A percentile compares a stretch with the other conserved stretches of the same genome.
These are phyloP conservation scores for Drosophila tropicalis DNA, from an alignment of 1,140 invertebrate species.

Conservation along the genomic window DNA sequence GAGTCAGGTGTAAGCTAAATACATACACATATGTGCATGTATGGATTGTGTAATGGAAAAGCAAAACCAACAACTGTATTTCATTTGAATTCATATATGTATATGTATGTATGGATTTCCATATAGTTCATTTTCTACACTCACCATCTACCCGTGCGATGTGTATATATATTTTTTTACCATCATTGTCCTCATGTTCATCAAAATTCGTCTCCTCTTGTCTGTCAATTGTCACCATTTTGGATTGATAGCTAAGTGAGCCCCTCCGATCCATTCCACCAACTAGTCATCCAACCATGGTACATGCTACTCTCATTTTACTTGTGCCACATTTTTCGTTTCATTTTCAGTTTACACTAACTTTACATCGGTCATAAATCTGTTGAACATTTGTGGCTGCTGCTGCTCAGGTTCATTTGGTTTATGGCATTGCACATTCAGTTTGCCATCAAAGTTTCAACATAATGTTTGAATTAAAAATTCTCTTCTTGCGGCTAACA, in stretches of 20 bases:
- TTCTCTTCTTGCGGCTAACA: conserved; percentile 47
- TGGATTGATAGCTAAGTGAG: conserved; percentile 61
- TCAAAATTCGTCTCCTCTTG: conserved; percentile 41
- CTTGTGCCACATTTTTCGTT: conserved; percentile 39
- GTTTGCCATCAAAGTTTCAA: conserved; percentile 41
- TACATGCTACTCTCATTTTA: not conserved
- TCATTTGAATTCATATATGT: conserved; percentile 61
- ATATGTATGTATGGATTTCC: not conserved
- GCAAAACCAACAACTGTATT: conserved; percentile 50
- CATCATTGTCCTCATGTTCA: conserved; percentile 41
- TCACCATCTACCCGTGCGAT: conserved; percentile 7
- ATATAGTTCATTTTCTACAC: not conserved
- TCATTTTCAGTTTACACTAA: conserved; percentile 41
- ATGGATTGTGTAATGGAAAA: conserved; percentile 6
- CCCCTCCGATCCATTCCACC: not conserved
- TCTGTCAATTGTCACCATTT: conserved; percentile 74
- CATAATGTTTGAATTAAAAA: conserved; percentile 49
- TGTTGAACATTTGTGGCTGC: not conserved
- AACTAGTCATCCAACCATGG: not conserved
- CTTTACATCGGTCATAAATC: conserved; percentile 6
- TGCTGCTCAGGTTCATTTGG: not conserved
- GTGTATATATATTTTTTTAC: conserved; percentile 29
- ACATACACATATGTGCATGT: too few relatives aligned
- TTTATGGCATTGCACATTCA: conserved; percentile 9
- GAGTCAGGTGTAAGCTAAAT: not conserved